These are phyloP conservation scores for Bovichtus variegatus DNA, from an alignment of 2,797 vertebrate species.

Conservation along the genomic window DNA sequence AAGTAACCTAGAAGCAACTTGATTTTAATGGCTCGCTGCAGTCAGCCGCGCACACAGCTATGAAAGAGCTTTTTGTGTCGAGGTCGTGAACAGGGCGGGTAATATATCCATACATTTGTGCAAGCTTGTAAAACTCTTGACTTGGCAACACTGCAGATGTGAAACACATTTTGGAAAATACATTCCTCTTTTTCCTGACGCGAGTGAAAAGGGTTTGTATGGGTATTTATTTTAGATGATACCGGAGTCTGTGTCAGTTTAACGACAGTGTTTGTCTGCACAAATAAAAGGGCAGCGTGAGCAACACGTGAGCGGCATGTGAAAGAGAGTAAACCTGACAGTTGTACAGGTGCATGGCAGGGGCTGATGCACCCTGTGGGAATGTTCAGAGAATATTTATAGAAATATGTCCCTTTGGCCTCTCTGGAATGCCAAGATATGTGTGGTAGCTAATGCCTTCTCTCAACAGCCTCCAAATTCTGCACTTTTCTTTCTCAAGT, in stretches of 20 bases:
- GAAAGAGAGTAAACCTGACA: conserved; percentile 64
- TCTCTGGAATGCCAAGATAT: conserved; percentile 78
- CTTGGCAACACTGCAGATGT: conserved; percentile 28
- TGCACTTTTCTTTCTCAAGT: conserved; percentile 41
- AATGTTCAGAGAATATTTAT: conserved; percentile 82
- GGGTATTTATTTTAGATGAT: conserved; percentile 23
- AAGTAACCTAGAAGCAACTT: conserved; percentile 39
- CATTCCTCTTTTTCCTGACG: background rate
- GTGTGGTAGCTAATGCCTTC: conserved; percentile 60
- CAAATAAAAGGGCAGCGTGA: conserved; percentile 32
- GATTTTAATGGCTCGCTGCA: conserved; percentile 47
- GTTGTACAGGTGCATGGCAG: conserved; percentile 69
- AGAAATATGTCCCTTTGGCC: conserved; percentile 70
- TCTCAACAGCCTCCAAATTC: conserved; percentile 62
- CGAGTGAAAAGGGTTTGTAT: background rate
- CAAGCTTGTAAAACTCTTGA: conserved; percentile 52
- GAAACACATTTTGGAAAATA: conserved; percentile 39
- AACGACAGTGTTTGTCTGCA: conserved; percentile 35
- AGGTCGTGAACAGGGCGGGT: conserved; percentile 34
- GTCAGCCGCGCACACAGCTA: conserved; percentile 50
- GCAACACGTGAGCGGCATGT: conserved; percentile 42
- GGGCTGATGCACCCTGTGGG: conserved; percentile 69
- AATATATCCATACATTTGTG: conserved; percentile 48
- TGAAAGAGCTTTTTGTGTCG: conserved; percentile 77
- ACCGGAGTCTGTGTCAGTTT: conserved; percentile 36